Percentiles rank a stretch among this genome's conserved stretches.
Evolutionary conservation across 2,888 invertebrate genomes (phyloP).

Genomic region (Hirtodrosophila cameraria): DNA sequence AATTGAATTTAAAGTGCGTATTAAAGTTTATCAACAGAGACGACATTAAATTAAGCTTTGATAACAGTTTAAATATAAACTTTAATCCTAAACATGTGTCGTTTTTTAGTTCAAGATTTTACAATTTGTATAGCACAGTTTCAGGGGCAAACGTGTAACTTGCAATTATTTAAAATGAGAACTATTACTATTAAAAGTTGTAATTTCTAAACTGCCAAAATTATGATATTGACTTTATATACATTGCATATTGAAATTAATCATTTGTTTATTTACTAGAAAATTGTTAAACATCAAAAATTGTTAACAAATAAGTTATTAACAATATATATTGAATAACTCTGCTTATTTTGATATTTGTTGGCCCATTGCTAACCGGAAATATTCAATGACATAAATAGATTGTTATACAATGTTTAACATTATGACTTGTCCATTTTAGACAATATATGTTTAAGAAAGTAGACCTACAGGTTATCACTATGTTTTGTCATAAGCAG

Average conservation of each 20-base stretch:
- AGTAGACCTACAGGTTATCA: conserved; percentile 60
- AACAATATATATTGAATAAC: no score
- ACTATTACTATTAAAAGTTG: no score
- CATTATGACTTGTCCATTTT: conserved; percentile 25
- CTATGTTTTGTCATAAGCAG: conserved; percentile 39
- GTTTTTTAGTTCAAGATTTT: not conserved
- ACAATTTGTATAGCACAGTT: conserved; percentile 39
- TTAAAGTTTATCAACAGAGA: conserved; percentile 37
- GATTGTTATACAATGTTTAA: conserved; percentile 11
- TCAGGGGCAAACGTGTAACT: conserved; percentile 22
- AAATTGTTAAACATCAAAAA: not conserved
- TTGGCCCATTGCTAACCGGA: conserved; percentile 57
- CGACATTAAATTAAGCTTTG: not conserved
- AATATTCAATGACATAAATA: conserved; percentile 50
- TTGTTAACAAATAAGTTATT: no score
- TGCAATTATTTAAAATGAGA: no score
- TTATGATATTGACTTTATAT: not conserved
- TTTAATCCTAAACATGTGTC: not conserved
- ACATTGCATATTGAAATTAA: not conserved
- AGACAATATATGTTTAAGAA: not conserved
- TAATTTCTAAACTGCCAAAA: not conserved
- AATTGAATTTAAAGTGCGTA: conserved; percentile 34
- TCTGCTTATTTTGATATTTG: not conserved
- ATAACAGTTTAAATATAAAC: not conserved
- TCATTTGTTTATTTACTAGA: not conserved